Evolutionary conservation across 2,888 invertebrate genomes (phyloP).

Genomic region (Aromia moschata): DNA sequence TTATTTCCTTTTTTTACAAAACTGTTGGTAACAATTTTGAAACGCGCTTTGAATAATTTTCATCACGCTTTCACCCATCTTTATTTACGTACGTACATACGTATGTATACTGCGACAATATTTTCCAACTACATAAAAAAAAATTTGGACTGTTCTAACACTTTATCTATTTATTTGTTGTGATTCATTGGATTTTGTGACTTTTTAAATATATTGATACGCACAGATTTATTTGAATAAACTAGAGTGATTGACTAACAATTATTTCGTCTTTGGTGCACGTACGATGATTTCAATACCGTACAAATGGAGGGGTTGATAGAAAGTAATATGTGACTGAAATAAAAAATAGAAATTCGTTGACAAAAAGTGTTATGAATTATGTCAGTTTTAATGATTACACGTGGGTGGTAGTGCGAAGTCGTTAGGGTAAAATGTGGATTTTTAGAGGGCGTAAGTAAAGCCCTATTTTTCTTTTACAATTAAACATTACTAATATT

Average conservation of each 20-base stretch:
- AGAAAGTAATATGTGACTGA: constrained; percentile 45
- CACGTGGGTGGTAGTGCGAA: background rate
- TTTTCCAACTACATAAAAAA: too few species aligned
- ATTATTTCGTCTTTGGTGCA: background rate
- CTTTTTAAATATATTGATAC: too few species aligned
- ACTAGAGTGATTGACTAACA: background rate
- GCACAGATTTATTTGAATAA: background rate
- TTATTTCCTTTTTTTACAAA: background rate
- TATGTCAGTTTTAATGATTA: constrained; percentile 17
- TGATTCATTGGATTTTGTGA: too few species aligned
- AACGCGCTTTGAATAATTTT: background rate
- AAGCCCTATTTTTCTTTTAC: too few species aligned
- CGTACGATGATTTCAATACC: constrained; percentile 10
- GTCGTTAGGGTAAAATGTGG: constrained; percentile 19
- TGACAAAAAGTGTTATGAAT: constrained; percentile 17
- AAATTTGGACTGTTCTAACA: too few species aligned
- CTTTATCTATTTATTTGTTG: too few species aligned
- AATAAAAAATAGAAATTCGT: constrained; percentile 37
- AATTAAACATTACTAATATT: too few species aligned
- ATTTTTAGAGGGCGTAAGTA: constrained; percentile 22
- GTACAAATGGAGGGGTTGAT: constrained; percentile 32
- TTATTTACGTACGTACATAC: too few species aligned
- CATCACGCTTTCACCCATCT: too few species aligned
- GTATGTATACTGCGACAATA: too few species aligned
- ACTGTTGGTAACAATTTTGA: background rate